phyloP scores from a whole-genome alignment of 2,888 invertebrate species.

The Lordiphosa andalusiaca region DNA sequence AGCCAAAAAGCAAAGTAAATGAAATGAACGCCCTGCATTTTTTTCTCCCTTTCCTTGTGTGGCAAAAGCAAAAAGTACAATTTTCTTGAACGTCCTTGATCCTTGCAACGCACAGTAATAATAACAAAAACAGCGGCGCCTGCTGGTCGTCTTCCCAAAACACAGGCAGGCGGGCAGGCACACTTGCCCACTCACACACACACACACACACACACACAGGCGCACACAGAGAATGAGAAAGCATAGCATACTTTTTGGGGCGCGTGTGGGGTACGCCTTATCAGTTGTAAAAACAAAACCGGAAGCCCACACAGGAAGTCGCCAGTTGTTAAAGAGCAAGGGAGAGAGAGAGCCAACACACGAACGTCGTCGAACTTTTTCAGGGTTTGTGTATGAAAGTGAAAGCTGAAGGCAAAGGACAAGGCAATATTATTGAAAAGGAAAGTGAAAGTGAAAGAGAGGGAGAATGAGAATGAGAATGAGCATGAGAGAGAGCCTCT shows the following conservation, averaged over 20 bases:
- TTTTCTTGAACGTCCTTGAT: constrained; percentile 80
- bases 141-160: constrained; percentile 68
- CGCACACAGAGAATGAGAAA: constrained; percentile 1
- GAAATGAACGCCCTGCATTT: constrained; percentile 68
- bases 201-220: constrained; percentile 12
- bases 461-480: constrained; percentile 41
- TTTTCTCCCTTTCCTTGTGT: constrained; percentile 47
- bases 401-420: constrained; percentile 71
- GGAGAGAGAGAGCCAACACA: constrained; percentile 8
- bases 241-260: constrained; percentile 58
- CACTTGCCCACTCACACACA: background rate
- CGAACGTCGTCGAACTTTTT: constrained; percentile 65
- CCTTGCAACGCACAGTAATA: constrained; percentile 78
- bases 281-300: constrained; percentile 74
- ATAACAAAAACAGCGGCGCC: constrained; percentile 53
- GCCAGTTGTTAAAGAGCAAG: constrained; percentile 28
- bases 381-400: constrained; percentile 63
- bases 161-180: too few relatives aligned
- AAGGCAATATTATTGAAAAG: constrained; percentile 42
- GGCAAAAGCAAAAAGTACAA: constrained; percentile 10
- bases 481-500: constrained; percentile 37
- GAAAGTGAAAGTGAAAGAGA: constrained; percentile 57
- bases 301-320: constrained; percentile 77
- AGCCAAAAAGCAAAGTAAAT: constrained; percentile 38
- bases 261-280: constrained; percentile 51